Percentiles rank a stretch among this genome's conserved stretches.
Evolutionary conservation across 1,140 invertebrate genomes (phyloP).

Genomic region (Sinella curviseta): DNA sequence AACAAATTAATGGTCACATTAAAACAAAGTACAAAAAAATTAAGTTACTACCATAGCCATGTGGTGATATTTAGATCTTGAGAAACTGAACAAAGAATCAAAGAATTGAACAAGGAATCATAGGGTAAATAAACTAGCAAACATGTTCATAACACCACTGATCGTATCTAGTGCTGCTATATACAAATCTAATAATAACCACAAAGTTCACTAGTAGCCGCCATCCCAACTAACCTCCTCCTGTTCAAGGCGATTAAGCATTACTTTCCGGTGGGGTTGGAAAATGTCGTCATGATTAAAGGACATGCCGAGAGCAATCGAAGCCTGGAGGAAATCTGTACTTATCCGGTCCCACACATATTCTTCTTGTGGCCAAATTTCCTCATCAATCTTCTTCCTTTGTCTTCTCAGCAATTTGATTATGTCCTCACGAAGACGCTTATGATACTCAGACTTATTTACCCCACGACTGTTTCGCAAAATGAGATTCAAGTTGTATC

Average conservation of each 20-base stretch:
- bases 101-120: too few species aligned
- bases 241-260: not conserved
- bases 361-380: conserved; percentile 43
- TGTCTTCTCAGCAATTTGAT: conserved; percentile 34
- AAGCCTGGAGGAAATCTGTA: not conserved
- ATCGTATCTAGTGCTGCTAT: too few species aligned
- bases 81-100: too few species aligned
- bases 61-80: too few species aligned
- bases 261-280: not conserved
- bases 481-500: conserved; percentile 63
- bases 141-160: too few species aligned
- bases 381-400: conserved; percentile 28
- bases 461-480: conserved; percentile 24
- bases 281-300: conserved; percentile 13
- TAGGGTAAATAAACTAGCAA: too few species aligned
- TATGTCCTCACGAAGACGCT: conserved; percentile 24
- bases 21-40: too few species aligned
- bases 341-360: conserved; percentile 39
- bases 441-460: conserved; percentile 30
- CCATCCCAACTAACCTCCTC: not conserved
- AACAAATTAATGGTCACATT: too few species aligned
- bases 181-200: too few species aligned
- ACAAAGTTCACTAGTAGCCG: too few species aligned
- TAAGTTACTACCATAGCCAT: too few species aligned
- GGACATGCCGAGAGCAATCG: not conserved